Base-by-base conservation (phyloP, 2,888 invertebrate species). In the Lypha dubia region DNA sequence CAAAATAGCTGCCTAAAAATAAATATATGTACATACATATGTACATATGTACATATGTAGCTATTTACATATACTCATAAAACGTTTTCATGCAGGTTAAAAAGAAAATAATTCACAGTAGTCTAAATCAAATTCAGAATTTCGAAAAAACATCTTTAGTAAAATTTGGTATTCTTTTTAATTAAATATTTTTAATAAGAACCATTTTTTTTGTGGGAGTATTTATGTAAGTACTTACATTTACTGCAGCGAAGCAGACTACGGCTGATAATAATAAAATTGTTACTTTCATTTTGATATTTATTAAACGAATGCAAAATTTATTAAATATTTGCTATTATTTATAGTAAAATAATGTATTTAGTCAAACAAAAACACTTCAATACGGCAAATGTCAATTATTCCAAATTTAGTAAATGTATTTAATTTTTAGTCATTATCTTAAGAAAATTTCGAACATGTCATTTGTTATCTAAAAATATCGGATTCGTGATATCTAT, bases 221-320 rank as follows among this genome's bases (percentile, higher is more conserved):
- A 28, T 28, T 2, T 5, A 28, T 28, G 28, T 28, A 28, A 22
- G 7, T 17, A 24, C 68, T 53, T 38, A 68, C 38, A 68, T 51
- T 35, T 68, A 35, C 38, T 28, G 28, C 44, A 28, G 63, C 46
- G 13, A 46, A 65, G 46, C 63, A 65, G 63, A 17, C 11, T 1
- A 28, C 28, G 11, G 28, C 44, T 8, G 22, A 20, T 1, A 65
- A 46, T 28, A 46, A 46, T 22, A 65, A n/a, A 22, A 65, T 46
- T 3, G 15, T 15, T n/a, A 62, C 62, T 62, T 62, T 62, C 62
- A 62, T 62, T 62, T 41, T 41, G 15, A 41, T 3, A 22, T 24
- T 22, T n/a, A 11, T 38, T 62, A 24, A 62, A 15, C 22, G 9
- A 62, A 24, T 22, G 17, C 32, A 11, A 58, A 58, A 17, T 17